Evolutionary conservation across 1,140 invertebrate genomes (phyloP), one percentile per base, ranked within the genome.

Genomic region (Papilio helenus): DNA sequence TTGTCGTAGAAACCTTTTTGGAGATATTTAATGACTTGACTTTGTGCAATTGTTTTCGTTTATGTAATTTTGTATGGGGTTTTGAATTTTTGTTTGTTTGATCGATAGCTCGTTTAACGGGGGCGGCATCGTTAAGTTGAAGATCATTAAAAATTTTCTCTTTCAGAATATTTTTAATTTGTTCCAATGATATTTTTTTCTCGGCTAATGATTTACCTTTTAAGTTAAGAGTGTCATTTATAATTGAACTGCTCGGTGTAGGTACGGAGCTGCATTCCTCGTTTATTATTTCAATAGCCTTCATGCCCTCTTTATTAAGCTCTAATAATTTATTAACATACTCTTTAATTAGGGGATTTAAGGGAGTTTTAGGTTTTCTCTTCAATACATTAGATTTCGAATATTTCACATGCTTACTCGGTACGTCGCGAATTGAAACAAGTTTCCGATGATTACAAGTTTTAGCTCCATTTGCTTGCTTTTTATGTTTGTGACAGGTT

Each of bases 161-260:
- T 81, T 89, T 88, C 72, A 92, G 29, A 81, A 88, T 76, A 83
- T 88, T 86, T 84, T 91, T 92, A 80, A 91, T 90, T 87, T 95
- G 86, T 85, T 94, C 88, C n/a, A 92, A 83, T 72, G 90, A 92
- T 79, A 93, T 92, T 87, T 88, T 89, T 51, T 84, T 88, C 23
- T 86, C 80, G 44, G 84, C 16, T 61, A 39, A 68, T 34, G 77
- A 2, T 39, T 86, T 84, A 23, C 80, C 74, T 34, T 84, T 79
- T 4, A 88, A 42, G 85, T 95, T 95, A 18, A 83, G 84, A 39
- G 89, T 84, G n/a, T 90, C 86, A 80, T 95, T 92, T 29, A 95
- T 90, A 39, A 96, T 88, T 44, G 95, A 96, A 80, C 94, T 95
- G 44, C 90, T 89, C 5, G 95, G 95, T 5, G 95, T 96, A 29